These are phyloP conservation scores for Sebastes wilsoni DNA, from an alignment of 2,797 vertebrate genomes.

Conservation along the genomic window DNA sequence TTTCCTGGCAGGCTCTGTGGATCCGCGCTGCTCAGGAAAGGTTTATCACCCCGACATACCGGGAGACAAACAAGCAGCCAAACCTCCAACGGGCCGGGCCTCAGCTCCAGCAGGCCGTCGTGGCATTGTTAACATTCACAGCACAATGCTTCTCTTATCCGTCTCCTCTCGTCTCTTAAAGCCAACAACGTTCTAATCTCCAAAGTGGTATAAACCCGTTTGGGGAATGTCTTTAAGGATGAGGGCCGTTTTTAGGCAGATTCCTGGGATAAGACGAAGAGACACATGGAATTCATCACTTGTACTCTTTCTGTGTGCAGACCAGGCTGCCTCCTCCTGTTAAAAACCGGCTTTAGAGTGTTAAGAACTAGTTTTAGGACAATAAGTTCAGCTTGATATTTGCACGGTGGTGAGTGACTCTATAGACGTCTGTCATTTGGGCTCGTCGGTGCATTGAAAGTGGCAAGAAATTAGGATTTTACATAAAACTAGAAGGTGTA, in stretches of 20 bases:
- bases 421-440: background rate
- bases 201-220: conserved; percentile 52
- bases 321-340: background rate
- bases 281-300: conserved; percentile 62
- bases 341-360: background rate
- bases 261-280: conserved; percentile 27
- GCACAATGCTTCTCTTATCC: conserved; percentile 58
- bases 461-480: background rate
- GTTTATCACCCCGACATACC: conserved; percentile 55
- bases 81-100: conserved; percentile 2
- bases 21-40: conserved; percentile 8
- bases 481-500: background rate
- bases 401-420: background rate
- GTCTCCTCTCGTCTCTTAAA: background rate
- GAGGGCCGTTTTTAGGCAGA: conserved; percentile 32
- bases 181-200: conserved; percentile 43
- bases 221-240: conserved; percentile 39
- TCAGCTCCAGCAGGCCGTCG: conserved; percentile 26
- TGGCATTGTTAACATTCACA: conserved; percentile 39
- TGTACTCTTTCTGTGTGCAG: background rate
- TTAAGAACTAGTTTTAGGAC: background rate
- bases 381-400: background rate
- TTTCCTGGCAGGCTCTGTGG: conserved; percentile 42
- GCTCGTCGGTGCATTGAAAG: background rate
- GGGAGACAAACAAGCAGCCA: conserved; percentile 48